phyloP scores from a whole-genome alignment of 1,140 invertebrate species.

The Drosophila mojavensis region DNA sequence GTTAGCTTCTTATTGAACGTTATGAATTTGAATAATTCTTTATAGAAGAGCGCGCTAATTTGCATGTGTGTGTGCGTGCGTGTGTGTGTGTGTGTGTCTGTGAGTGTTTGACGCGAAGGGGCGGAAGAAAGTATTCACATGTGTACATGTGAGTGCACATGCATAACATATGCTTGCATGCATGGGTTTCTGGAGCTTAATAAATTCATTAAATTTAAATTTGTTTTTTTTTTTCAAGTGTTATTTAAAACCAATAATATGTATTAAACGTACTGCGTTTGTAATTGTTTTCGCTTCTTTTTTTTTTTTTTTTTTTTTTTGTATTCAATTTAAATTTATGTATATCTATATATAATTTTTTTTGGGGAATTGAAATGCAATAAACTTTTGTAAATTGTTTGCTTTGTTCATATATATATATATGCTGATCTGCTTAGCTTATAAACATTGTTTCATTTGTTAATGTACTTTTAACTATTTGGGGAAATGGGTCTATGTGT shows the following conservation, averaged over 20 bases:
- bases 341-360: constrained; percentile 17
- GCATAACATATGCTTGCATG: neutral
- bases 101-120: neutral
- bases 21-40: constrained; percentile 32
- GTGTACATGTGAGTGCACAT: constrained; percentile 17
- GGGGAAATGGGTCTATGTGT: too few species aligned
- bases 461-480: constrained; percentile 19
- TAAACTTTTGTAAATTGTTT: constrained; percentile 46
- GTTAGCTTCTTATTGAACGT: constrained; percentile 53
- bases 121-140: constrained; percentile 48
- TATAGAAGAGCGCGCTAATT: constrained; percentile 70
- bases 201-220: constrained; percentile 21
- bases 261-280: constrained; percentile 23
- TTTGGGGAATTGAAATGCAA: constrained; percentile 43
- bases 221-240: neutral
- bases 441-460: constrained; percentile 6
- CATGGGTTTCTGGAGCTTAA: constrained; percentile 12
- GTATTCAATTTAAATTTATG: constrained; percentile 27
- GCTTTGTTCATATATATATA: neutral
- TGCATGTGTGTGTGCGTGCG: constrained; percentile 25
- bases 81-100: neutral
- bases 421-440: constrained; percentile 11
- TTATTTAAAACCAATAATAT: constrained; percentile 32
- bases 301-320: neutral
- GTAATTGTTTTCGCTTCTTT: constrained; percentile 8